Base-by-base conservation (phyloP, 1,140 invertebrate species). In the Drosophila melanica region DNA sequence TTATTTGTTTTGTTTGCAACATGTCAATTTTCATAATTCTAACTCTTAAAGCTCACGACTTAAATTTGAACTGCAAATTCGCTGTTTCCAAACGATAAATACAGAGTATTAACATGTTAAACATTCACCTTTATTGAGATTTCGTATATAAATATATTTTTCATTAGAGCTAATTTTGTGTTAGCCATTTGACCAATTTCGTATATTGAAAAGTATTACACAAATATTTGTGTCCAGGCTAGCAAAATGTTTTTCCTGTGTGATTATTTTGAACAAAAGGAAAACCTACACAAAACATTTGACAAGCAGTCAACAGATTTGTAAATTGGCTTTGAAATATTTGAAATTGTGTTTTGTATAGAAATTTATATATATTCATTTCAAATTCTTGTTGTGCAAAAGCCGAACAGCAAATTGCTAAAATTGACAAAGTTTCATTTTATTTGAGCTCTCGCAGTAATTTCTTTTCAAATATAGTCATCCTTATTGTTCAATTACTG, bases 381-480 rank as follows among this genome's bases (percentile, higher is more conserved):
- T 23, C 1, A 4, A 55, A 47, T 65, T 48, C 57, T 18, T 20
- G 50, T 30, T 44, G 2, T n/a, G 23, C 3, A 6, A 3, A 3
- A 33, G 14, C 23, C 9, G n/a, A 23, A 14, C 23, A 1, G n/a
- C 12, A 33, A 33, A 16, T 58, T 16, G 41, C 4, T 42, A 50
- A 50, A 50, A 14, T 14, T 35, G 33, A 35, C 33, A 35, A 35
- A 35, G 33, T 18, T 58, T 58, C 20, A n/a, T 42, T 58, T 30
- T 55, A 41, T 58, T 45, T 44, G 23, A 44, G 44, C 44, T 20
- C 12, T 23, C 23, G 44, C 44, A 3, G 45, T 53, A 54, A 69
- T 44, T 62, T 69, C 57, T 62, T 59, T 69, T 45, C 39, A 45
- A 60, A 69, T 69, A 62, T 54, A 23, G 47, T 67, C 50, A 12